Percentiles rank a stretch among this genome's conserved stretches.
These are phyloP conservation scores for Miniopterus natalensis DNA, from an alignment of 2,113 vertebrate species.

Conservation along the genomic window DNA sequence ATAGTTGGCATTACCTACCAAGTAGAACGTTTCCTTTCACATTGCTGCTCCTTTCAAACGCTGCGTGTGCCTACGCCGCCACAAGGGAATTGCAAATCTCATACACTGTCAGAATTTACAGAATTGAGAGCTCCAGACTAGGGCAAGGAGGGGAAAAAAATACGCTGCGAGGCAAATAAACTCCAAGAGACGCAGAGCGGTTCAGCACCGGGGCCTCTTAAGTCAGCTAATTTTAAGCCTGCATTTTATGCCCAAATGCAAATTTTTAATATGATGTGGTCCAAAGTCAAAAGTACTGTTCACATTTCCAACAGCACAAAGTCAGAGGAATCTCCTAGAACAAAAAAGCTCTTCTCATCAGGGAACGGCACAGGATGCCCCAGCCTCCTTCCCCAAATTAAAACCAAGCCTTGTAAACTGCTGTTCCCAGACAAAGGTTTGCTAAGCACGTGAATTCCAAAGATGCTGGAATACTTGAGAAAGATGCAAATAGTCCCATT, in stretches of 20 bases:
- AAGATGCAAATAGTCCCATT: background rate
- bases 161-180: conserved; percentile 54
- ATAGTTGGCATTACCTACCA: conserved; percentile 2
- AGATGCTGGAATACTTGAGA: background rate
- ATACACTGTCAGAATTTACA: conserved; percentile 70
- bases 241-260: conserved; percentile 70
- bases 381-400: conserved; percentile 27
- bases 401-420: background rate
- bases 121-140: conserved; percentile 61
- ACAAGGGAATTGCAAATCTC: conserved; percentile 61
- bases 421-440: background rate
- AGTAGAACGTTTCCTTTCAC: background rate
- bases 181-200: background rate
- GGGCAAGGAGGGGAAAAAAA: conserved; percentile 37
- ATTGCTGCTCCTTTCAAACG: background rate
- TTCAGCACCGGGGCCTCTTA: conserved; percentile 51
- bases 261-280: conserved; percentile 51
- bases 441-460: background rate
- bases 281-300: conserved; percentile 67
- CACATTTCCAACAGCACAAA: conserved; percentile 54
- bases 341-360: conserved; percentile 44
- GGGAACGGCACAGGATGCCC: conserved; percentile 1
- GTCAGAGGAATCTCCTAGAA: conserved; percentile 53
- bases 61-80: background rate
- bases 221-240: conserved; percentile 73